These are phyloP conservation scores for Aricia artaxerxes DNA, from an alignment of 2,888 invertebrate species.

Conservation along the genomic window DNA sequence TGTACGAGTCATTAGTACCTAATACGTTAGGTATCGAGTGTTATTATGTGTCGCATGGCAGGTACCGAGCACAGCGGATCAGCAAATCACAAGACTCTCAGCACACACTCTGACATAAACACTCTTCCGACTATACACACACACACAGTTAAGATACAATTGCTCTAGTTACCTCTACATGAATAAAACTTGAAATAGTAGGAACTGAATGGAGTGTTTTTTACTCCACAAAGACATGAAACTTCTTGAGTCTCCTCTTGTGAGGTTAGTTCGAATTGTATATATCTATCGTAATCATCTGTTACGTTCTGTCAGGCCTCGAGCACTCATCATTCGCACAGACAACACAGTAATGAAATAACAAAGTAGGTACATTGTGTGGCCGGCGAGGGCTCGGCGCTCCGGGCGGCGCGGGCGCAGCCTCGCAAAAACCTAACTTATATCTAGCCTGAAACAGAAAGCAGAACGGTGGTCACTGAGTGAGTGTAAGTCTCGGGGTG, in stretches of 20 bases:
- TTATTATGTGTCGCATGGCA: neutral
- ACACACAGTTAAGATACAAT: neutral
- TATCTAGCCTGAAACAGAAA: conserved; percentile 79
- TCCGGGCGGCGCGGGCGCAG: conserved; percentile 47
- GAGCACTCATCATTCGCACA: conserved; percentile 5
- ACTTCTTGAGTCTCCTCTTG: neutral
- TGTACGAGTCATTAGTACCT: too few species aligned
- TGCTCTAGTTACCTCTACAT: neutral
- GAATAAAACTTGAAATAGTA: neutral
- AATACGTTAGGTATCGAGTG: neutral
- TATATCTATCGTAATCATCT: neutral
- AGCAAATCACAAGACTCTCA: neutral
- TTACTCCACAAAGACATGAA: neutral
- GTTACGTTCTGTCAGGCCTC: neutral
- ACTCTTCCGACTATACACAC: neutral
- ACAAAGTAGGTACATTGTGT: conserved; percentile 65
- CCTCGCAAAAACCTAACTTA: conserved; percentile 68
- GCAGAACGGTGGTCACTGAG: conserved; percentile 75
- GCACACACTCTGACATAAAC: neutral
- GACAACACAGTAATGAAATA: conserved; percentile 45
- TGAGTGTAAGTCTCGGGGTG: conserved; percentile 9
- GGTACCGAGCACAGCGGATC: neutral
- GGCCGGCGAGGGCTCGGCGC: conserved; percentile 43
- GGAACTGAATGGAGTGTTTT: neutral
- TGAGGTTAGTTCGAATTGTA: neutral